Evolutionary conservation across 2,888 invertebrate species (phyloP).

Genomic region (Phengaris arion): DNA sequence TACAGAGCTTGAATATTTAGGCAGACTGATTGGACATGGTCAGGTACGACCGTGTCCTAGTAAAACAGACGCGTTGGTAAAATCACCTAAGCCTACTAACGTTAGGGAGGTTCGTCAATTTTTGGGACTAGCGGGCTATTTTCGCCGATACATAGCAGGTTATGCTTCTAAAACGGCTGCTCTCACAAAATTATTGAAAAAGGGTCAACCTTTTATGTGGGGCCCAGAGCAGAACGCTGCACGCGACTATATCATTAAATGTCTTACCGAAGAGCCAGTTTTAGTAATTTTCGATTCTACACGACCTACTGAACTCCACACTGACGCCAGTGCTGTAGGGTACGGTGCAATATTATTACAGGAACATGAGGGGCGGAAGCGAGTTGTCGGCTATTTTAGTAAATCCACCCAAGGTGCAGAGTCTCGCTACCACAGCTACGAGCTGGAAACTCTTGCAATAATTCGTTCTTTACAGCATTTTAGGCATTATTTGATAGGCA

Average conservation of each 20-base stretch:
- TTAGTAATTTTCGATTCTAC: constrained; percentile 11
- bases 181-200: no score
- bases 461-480: no score
- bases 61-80: no score
- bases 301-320: not conserved
- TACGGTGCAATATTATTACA: constrained; percentile 40
- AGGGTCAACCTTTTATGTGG: no score
- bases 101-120: constrained; percentile 22
- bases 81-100: constrained; percentile 16
- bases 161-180: constrained; percentile 5
- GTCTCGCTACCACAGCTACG: no score
- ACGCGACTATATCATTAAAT: not conserved
- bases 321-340: constrained; percentile 19
- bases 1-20: constrained; percentile 29
- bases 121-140: constrained; percentile 27
- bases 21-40: constrained; percentile 19
- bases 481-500: no score
- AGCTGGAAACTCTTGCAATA: no score
- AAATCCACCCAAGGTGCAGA: no score
- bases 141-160: constrained; percentile 29
- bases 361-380: constrained; percentile 34
- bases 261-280: constrained; percentile 18
- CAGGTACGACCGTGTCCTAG: constrained; percentile 25
- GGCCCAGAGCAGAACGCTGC: constrained; percentile 5
- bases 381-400: no score